Evolutionary conservation across 2,888 invertebrate species (phyloP).

Genomic region (Griposia aprilina): DNA sequence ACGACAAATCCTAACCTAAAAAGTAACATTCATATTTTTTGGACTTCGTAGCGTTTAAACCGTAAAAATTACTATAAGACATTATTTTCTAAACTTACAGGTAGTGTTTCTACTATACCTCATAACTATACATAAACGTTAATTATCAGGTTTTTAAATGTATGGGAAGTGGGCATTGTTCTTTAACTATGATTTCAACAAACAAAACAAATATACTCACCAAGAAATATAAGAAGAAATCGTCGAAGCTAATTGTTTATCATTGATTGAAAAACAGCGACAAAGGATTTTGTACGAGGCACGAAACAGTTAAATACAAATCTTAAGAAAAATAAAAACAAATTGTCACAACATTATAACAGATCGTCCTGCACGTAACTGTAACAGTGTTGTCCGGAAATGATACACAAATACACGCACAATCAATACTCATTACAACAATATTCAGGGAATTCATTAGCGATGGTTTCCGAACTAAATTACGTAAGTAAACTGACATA

Average conservation of each 20-base stretch:
- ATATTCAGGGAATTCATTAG: slow-evolving; percentile 34
- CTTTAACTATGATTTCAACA: too few relatives aligned
- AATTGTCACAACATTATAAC: neutral
- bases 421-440: neutral
- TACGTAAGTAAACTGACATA: slow-evolving; percentile 41
- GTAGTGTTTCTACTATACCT: too few relatives aligned
- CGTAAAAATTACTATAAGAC: too few relatives aligned
- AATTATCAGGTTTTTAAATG: too few relatives aligned
- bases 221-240: neutral
- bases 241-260: neutral
- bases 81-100: too few relatives aligned
- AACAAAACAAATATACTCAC: neutral
- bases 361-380: neutral
- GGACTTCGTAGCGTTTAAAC: too few relatives aligned
- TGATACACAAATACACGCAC: neutral
- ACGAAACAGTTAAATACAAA: neutral
- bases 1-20: too few relatives aligned
- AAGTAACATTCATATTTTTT: too few relatives aligned
- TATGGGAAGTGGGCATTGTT: too few relatives aligned
- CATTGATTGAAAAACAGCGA: neutral
- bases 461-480: slow-evolving; percentile 36
- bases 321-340: slow-evolving; percentile 6
- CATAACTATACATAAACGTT: too few relatives aligned
- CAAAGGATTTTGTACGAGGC: too few relatives aligned
- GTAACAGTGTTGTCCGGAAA: neutral